Conservation (phyloP, 2,113 vertebrate genomes). For the Pelecanus crispus region DNA sequence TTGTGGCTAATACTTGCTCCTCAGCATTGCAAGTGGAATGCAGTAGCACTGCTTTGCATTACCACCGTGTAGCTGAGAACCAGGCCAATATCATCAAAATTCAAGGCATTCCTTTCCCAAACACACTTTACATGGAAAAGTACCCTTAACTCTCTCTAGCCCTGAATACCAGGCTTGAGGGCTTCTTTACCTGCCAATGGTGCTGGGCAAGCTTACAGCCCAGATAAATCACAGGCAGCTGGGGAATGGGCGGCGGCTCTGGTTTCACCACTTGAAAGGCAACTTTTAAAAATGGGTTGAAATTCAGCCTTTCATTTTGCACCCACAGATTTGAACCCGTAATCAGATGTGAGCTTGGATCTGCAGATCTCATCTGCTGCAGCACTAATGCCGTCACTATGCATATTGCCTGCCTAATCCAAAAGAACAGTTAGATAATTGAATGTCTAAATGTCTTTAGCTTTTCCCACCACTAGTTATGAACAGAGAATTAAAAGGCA, state of each 20-base stretch:
- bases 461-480: background rate
- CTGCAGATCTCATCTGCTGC: background rate
- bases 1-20: constrained; percentile 37
- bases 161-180: constrained; percentile 11
- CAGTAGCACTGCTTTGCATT: constrained; percentile 27
- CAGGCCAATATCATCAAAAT: constrained; percentile 40
- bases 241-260: background rate
- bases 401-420: background rate
- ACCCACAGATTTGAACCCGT: background rate
- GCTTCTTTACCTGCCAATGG: constrained; percentile 14
- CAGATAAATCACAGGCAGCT: constrained; percentile 19
- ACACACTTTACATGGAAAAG: background rate
- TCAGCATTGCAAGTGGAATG: constrained; percentile 24
- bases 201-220: background rate
- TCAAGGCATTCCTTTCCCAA: constrained; percentile 58
- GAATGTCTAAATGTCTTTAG: background rate
- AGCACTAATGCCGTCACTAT: background rate
- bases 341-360: background rate
- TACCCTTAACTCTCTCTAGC: constrained; percentile 16
- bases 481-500: background rate
- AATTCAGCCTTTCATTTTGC: constrained; percentile 44
- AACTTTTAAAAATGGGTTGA: background rate
- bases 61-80: background rate
- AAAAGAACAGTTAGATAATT: background rate
- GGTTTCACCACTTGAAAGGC: constrained; percentile 11